phyloP scores from a whole-genome alignment of 2,113 vertebrate genomes.

The Malurus melanocephalus region DNA sequence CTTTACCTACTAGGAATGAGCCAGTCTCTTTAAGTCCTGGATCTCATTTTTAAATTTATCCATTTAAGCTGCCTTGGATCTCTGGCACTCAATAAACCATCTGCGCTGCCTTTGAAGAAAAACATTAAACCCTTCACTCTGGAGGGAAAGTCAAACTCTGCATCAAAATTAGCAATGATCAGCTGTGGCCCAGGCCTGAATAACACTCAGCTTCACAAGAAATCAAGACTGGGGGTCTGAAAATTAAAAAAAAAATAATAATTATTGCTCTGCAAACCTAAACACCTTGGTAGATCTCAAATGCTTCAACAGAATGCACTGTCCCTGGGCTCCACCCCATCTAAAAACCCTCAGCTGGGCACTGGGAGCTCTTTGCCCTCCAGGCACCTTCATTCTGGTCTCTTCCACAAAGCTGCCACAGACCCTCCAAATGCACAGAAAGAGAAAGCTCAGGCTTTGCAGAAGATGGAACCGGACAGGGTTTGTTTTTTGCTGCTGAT shows the following conservation, averaged over 20 bases:
- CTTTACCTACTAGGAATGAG: background rate
- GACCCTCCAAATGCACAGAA: background rate
- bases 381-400: background rate
- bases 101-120: background rate
- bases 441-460: conserved; percentile 12
- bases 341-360: background rate
- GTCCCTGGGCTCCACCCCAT: background rate
- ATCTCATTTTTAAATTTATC: background rate
- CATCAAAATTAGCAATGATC: background rate
- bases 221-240: background rate
- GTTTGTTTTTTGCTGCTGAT: background rate
- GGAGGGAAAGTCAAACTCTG: background rate
- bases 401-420: background rate
- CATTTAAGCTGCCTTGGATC: background rate
- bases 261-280: background rate
- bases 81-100: background rate
- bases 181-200: background rate
- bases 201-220: background rate
- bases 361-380: background rate
- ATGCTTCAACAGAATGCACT: background rate
- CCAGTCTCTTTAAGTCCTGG: background rate
- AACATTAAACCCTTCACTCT: background rate
- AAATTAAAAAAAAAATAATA: background rate
- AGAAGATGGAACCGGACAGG: background rate
- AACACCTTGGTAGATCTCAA: background rate